phyloP scores from a whole-genome alignment of 2,888 invertebrate genomes.

The Harpalus rufipes region DNA sequence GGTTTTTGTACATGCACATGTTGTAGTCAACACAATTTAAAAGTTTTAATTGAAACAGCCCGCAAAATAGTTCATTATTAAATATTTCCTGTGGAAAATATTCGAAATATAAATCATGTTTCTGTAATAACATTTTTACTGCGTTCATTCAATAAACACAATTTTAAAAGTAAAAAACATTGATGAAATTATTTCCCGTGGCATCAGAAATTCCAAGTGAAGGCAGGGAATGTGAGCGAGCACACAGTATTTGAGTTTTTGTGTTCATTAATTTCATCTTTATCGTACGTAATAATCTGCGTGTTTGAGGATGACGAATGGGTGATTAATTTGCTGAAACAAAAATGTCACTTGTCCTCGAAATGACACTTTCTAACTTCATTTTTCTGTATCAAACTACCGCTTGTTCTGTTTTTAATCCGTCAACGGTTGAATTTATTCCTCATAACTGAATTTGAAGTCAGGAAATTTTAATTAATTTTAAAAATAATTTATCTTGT shows the following conservation, averaged over 20 bases:
- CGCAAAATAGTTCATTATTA: too few relatives aligned
- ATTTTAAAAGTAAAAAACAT: neutral
- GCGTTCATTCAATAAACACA: neutral
- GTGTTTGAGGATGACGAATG: conserved; percentile 39
- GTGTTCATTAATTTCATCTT: conserved; percentile 46
- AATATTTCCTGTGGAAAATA: neutral
- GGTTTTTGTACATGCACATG: too few relatives aligned
- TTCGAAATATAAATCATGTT: neutral
- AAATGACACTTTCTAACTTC: conserved; percentile 25
- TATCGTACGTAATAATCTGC: conserved; percentile 40
- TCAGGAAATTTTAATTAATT: too few relatives aligned
- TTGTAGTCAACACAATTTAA: too few relatives aligned
- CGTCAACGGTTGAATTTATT: neutral
- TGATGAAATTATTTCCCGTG: neutral
- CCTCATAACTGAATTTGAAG: neutral
- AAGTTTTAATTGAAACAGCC: too few relatives aligned
- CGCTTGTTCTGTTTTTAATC: neutral
- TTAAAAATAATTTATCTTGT: neutral
- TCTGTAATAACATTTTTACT: neutral
- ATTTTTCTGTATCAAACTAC: neutral
- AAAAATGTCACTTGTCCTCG: conserved; percentile 42
- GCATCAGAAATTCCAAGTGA: neutral
- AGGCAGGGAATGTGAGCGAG: conserved; percentile 1
- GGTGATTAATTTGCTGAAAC: conserved; percentile 29
- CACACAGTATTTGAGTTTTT: conserved; percentile 9